phyloP scores from a whole-genome alignment of 2,797 vertebrate genomes.

The Miichthys miiuy region DNA sequence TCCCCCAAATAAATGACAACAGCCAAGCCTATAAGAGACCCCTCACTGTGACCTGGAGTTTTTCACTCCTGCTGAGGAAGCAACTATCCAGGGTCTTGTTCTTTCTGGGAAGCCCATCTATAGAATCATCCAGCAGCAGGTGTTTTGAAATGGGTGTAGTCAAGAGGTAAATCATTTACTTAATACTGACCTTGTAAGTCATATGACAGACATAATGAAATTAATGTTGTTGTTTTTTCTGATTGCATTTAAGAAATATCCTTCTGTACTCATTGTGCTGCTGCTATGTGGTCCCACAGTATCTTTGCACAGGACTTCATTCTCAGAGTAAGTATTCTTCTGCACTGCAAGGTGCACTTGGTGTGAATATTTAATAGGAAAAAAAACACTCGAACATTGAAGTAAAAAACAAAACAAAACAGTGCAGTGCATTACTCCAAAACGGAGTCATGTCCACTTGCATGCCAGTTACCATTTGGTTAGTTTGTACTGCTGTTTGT shows the following conservation, averaged over 20 bases:
- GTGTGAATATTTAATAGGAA: background rate
- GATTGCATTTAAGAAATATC: constrained; percentile 69
- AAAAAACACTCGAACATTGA: background rate
- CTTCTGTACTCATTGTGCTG: constrained; percentile 69
- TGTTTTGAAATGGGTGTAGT: constrained; percentile 66
- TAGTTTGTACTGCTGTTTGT: background rate
- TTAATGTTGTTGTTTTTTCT: constrained; percentile 13
- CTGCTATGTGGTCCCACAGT: constrained; percentile 70
- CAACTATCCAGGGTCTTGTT: constrained; percentile 30
- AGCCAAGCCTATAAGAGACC: constrained; percentile 63
- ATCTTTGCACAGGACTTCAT: constrained; percentile 76
- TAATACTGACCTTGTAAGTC: background rate
- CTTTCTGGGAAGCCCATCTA: constrained; percentile 24
- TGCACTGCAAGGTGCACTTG: constrained; percentile 5
- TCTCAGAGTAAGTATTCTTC: constrained; percentile 74
- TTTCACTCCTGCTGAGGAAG: constrained; percentile 46
- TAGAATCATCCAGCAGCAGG: constrained; percentile 36
- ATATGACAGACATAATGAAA: background rate
- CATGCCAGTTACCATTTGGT: background rate
- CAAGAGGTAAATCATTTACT: constrained; percentile 65
- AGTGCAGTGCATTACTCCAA: background rate
- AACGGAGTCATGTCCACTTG: constrained; percentile 2
- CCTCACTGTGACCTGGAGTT: constrained; percentile 38
- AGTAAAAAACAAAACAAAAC: background rate
- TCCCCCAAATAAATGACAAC: constrained; percentile 66